phyloP scores from a whole-genome alignment of 2,888 invertebrate genomes.

The Drosophila eohydei region DNA sequence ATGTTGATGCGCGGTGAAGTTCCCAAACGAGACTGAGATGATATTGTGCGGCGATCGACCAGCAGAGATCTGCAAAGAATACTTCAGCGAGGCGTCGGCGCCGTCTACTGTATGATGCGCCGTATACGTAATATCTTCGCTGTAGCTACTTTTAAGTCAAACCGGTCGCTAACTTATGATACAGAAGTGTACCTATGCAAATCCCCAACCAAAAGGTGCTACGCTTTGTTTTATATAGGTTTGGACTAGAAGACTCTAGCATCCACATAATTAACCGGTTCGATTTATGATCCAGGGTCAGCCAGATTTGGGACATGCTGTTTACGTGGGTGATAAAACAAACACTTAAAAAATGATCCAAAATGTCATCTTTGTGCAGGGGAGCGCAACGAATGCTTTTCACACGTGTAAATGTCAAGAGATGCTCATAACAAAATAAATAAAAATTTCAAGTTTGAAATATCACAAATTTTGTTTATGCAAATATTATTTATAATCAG shows the following conservation, averaged over 20 bases:
- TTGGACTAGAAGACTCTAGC: background rate
- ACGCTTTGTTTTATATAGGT: conserved; percentile 21
- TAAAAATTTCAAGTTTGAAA: background rate
- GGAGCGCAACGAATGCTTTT: background rate
- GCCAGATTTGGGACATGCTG: background rate
- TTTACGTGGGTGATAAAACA: conserved; percentile 19
- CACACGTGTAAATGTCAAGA: background rate
- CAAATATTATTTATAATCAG: background rate
- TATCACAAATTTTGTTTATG: background rate
- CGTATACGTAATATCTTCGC: conserved; percentile 49
- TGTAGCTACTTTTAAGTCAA: conserved; percentile 43
- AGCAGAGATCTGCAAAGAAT: conserved; percentile 69
- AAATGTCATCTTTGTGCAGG: background rate
- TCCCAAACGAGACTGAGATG: conserved; percentile 77
- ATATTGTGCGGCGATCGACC: conserved; percentile 57
- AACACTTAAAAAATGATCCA: conserved; percentile 9
- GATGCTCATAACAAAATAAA: background rate
- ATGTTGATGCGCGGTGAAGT: conserved; percentile 77
- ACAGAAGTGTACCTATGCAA: conserved; percentile 4
- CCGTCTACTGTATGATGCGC: conserved; percentile 39
- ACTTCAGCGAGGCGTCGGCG: conserved; percentile 27
- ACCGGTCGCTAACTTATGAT: conserved; percentile 46
- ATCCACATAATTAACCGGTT: conserved; percentile 31
- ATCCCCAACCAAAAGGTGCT: conserved; percentile 20
- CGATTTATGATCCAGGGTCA: conserved; percentile 34